These are phyloP conservation scores for Macroramphosus scolopax DNA, from an alignment of 2,797 vertebrate genomes.

Conservation along the genomic window DNA sequence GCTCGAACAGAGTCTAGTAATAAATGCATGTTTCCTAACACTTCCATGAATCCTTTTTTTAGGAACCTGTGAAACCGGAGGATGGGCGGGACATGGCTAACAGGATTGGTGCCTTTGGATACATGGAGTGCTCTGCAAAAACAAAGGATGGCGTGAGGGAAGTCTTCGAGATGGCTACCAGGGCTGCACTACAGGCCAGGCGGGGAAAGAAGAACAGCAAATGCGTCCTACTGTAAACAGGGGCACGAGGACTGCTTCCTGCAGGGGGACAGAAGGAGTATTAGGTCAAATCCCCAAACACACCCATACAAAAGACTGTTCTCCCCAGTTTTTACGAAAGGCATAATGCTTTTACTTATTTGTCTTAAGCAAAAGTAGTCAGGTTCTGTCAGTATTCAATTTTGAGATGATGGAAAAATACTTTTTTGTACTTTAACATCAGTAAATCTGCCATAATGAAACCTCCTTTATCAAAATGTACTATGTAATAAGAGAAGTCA, in stretches of 20 bases:
- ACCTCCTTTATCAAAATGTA: constrained; percentile 60
- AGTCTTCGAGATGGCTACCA: constrained; percentile 99
- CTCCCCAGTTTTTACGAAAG: constrained; percentile 76
- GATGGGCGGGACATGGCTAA: constrained; percentile 97
- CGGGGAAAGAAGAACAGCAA: constrained; percentile 93
- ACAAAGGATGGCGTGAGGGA: constrained; percentile 98
- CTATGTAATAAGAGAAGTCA: constrained; percentile 61
- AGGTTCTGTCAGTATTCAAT: constrained; percentile 91
- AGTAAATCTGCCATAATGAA: constrained; percentile 74
- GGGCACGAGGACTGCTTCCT: constrained; percentile 69
- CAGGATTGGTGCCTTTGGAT: constrained; percentile 95
- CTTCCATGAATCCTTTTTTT: not conserved
- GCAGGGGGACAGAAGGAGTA: constrained; percentile 50
- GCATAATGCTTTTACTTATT: constrained; percentile 75
- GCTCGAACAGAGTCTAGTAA: no score
- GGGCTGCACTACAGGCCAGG: constrained; percentile 96
- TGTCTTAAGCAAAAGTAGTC: constrained; percentile 75
- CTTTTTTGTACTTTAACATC: constrained; percentile 74
- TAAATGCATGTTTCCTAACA: constrained; percentile 4
- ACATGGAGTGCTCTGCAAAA: constrained; percentile 99
- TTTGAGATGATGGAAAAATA: constrained; percentile 69
- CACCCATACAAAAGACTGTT: constrained; percentile 76
- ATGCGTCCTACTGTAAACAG: constrained; percentile 92
- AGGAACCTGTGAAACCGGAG: constrained; percentile 97
- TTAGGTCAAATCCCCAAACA: constrained; percentile 66